Evolutionary conservation across 2,888 invertebrate species (phyloP).

Genomic region (Diaperis boleti): DNA sequence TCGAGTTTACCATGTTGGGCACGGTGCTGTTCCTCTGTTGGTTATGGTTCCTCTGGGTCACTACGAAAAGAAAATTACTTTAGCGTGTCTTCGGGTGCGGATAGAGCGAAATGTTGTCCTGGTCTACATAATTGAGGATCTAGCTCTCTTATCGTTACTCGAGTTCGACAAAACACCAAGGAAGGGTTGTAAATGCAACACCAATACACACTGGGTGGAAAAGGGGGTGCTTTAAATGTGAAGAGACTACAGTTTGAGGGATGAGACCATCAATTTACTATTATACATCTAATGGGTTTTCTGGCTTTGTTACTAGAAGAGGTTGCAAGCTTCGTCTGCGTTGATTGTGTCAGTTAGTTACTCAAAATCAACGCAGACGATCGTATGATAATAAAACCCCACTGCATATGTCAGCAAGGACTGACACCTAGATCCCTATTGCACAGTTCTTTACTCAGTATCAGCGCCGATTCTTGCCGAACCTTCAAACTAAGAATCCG

Average conservation of each 20-base stretch:
- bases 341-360: too few relatives aligned
- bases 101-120: slow-evolving; percentile 1
- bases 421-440: too few relatives aligned
- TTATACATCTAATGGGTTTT: too few relatives aligned
- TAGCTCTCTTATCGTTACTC: slow-evolving; percentile 24
- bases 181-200: slow-evolving; percentile 14
- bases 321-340: too few relatives aligned
- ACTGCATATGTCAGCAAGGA: too few relatives aligned
- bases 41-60: slow-evolving; percentile 85
- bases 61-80: slow-evolving; percentile 66
- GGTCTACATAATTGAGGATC: slow-evolving; percentile 34
- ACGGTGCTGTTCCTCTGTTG: slow-evolving; percentile 78
- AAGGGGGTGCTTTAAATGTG: slow-evolving; percentile 7
- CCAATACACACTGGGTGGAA: not conserved
- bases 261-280: too few relatives aligned
- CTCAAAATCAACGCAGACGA: too few relatives aligned
- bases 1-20: slow-evolving; percentile 79
- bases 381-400: too few relatives aligned
- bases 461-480: not conserved
- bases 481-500: too few relatives aligned
- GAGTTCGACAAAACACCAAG: slow-evolving; percentile 19
- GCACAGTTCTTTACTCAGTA: slow-evolving; percentile 2
- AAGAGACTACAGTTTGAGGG: too few relatives aligned
- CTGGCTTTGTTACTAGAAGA: too few relatives aligned
- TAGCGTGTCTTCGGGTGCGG: not conserved